Percentiles rank a stretch among this genome's conserved stretches.
These are phyloP conservation scores for Rhizoglyphus robini DNA, from an alignment of 1,140 invertebrate species.

Conservation along the genomic window DNA sequence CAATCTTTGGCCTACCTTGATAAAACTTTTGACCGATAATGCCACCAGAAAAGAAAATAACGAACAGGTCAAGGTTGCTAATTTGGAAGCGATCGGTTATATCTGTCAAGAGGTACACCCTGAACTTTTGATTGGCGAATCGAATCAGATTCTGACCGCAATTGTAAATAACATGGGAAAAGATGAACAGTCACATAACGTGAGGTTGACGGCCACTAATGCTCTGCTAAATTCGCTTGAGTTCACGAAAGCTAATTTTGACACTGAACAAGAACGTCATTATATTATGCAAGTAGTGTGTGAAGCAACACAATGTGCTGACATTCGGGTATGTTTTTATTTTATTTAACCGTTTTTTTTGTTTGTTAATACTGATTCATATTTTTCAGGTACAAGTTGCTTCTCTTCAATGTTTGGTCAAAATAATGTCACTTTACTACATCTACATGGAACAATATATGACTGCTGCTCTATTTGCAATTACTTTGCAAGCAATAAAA, in stretches of 20 bases:
- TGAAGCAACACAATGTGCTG: conserved; percentile 51
- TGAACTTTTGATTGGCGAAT: conserved; percentile 73
- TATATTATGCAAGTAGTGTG: conserved; percentile 99
- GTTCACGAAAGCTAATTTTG: conserved; percentile 97
- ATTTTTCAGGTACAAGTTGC: conserved; percentile 51
- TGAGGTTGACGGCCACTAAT: conserved; percentile 83
- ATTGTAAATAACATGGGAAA: conserved; percentile 95
- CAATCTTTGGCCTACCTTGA: conserved; percentile 57
- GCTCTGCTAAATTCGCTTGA: conserved; percentile 96
- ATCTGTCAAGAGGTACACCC: conserved; percentile 71
- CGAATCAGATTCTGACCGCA: conserved; percentile 92
- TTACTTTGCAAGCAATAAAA: conserved; percentile 97
- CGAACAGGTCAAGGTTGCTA: conserved; percentile 88
- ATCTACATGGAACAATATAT: conserved; percentile 99
- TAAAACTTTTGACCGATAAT: conserved; percentile 70
- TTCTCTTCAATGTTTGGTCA: conserved; percentile 93
- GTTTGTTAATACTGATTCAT: neutral
- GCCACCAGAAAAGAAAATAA: conserved; percentile 63
- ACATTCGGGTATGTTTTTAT: conserved; percentile 54
- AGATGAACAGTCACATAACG: conserved; percentile 64
- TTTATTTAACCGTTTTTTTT: conserved; percentile 1
- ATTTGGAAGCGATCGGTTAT: conserved; percentile 88
- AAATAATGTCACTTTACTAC: conserved; percentile 97
- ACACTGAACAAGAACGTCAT: conserved; percentile 89
- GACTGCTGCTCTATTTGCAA: conserved; percentile 93